Evolutionary conservation across 2,797 vertebrate species (phyloP), one percentile per base, ranked within the genome.

Genomic region (Gadopsis bispinosus): DNA sequence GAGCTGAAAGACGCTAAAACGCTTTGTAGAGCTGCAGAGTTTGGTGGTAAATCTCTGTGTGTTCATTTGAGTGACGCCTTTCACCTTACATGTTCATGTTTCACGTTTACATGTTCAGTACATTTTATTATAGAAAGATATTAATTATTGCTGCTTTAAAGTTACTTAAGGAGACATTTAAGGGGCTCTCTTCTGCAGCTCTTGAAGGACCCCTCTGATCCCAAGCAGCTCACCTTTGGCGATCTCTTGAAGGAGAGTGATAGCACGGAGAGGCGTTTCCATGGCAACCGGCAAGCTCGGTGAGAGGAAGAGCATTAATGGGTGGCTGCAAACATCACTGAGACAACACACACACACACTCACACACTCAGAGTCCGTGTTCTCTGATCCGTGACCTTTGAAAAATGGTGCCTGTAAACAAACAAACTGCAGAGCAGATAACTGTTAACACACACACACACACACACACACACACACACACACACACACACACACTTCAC

Each of bases 231-330:
- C 77, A 43, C 69, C 45, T 54, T 39, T 20, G 64, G 62, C 45
- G 20, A 56, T 85, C 60, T 70, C 80, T 41, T 22, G 7, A 76
- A 41, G 1, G 73, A 65, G 61, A 82, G 64, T 13, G 88, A 81
- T 70, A 48, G 45, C 62, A 50, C 41, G 14, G 68, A 89, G 83
- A 88, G 84, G 39, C 71, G 90, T 95, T 91, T 88, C 95, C 88
- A 89, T 90, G 88, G 90, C 78, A 93, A 95, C 94, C 85, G 3
- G 79, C 85, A 85, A 87, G 77, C 82, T 78, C 58, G 39, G 61
- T 67, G 65, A 17, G 62, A 85, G 80, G 72, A 86, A 53, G 69
- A 83, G 86, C 83, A 51, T 66, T 80, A 79, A 88, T 48, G 65
- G 79, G 77, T 26, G 71, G 59, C 83, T 53, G 67, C 0, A 35